Evolutionary conservation across 2,797 vertebrate genomes (phyloP).

Genomic region (Xiphorhynchus erythropygius): DNA sequence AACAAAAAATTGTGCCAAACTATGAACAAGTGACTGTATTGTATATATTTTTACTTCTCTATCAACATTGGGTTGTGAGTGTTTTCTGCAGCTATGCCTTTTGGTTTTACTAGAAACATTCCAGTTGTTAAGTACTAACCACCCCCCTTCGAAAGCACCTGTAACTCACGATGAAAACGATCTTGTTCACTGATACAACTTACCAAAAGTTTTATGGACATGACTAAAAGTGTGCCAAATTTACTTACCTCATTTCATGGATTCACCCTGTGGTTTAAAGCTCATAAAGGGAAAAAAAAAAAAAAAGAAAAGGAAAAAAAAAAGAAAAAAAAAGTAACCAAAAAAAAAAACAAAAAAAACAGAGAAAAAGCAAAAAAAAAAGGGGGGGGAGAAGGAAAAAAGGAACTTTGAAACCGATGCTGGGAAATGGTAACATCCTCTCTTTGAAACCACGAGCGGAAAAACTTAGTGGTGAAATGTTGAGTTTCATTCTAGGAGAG

Average conservation of each 20-base stretch:
- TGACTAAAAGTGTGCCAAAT: conserved; percentile 93
- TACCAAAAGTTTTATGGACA: conserved; percentile 93
- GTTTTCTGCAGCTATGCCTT: conserved; percentile 87
- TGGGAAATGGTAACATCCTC: conserved; percentile 60
- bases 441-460: conserved; percentile 66
- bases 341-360: too few species aligned
- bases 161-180: conserved; percentile 89
- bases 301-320: rapidly evolving
- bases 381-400: not conserved
- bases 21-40: conserved; percentile 94
- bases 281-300: conserved; percentile 68
- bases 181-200: conserved; percentile 82
- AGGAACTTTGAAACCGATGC: conserved; percentile 40
- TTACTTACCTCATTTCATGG: conserved; percentile 93
- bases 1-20: conserved; percentile 94
- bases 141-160: conserved; percentile 88
- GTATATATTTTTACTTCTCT: conserved; percentile 92
- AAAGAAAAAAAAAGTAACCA: rapidly evolving
- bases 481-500: conserved; percentile 67
- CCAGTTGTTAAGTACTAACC: conserved; percentile 88
- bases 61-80: conserved; percentile 90
- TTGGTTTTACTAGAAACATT: conserved; percentile 87
- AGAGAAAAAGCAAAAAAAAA: rapidly evolving
- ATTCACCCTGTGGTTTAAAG: conserved; percentile 87
- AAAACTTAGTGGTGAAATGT: conserved; percentile 62